Evolutionary conservation across 2,797 vertebrate species (phyloP).

Genomic region (Phataginus tricuspis): DNA sequence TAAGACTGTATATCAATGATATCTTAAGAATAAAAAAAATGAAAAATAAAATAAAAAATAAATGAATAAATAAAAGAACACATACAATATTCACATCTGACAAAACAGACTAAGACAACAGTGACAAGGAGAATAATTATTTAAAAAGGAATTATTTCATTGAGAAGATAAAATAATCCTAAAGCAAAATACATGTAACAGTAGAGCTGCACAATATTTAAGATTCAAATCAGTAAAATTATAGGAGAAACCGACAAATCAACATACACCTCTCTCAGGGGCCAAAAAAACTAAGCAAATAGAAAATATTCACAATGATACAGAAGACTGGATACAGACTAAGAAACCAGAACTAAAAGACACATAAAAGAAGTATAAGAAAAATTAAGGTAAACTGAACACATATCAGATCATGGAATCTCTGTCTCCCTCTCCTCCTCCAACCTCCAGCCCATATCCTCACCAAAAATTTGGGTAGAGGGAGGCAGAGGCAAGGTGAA

Average conservation of each 20-base stretch:
- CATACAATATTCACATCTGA: not conserved
- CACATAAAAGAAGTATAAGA: not conserved
- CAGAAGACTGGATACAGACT: not conserved
- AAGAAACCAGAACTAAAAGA: not conserved
- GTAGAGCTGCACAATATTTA: not conserved
- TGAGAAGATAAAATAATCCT: not conserved
- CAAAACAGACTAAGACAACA: not conserved
- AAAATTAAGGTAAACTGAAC: not conserved
- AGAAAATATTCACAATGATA: not conserved
- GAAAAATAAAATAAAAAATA: no score
- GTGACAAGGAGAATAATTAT: not conserved
- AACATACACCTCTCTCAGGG: not conserved
- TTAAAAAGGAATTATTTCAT: not conserved
- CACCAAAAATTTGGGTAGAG: not conserved
- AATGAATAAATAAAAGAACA: no score
- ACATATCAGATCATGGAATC: no score
- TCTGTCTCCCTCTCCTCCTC: not conserved
- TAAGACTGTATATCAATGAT: no score
- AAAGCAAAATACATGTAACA: not conserved
- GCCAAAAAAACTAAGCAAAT: not conserved
- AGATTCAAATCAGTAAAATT: not conserved
- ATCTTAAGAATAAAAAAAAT: no score
- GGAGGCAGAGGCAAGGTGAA: not conserved
- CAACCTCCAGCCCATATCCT: not conserved
- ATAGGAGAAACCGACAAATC: not conserved